phyloP scores from a whole-genome alignment of 1,140 invertebrate species.

The Aleiodes sp. region DNA sequence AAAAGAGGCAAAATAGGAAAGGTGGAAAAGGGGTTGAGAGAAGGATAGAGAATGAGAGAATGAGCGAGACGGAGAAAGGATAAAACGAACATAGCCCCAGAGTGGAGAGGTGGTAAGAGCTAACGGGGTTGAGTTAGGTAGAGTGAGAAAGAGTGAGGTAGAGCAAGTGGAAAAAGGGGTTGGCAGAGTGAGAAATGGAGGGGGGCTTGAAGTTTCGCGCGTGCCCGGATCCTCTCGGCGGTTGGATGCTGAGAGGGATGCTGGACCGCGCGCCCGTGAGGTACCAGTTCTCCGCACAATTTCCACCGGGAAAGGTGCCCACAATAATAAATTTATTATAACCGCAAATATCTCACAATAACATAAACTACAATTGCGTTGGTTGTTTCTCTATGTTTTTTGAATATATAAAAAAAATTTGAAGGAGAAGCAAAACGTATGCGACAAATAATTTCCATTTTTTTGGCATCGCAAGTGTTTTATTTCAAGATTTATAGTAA shows the following conservation, averaged over 20 bases:
- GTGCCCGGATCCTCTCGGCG: slow-evolving; percentile 52
- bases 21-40: slow-evolving; percentile 6
- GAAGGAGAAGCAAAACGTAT: too few species aligned
- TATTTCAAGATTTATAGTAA: too few species aligned
- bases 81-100: slow-evolving; percentile 18
- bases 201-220: slow-evolving; percentile 51
- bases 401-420: not conserved
- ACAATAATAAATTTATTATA: slow-evolving; percentile 26
- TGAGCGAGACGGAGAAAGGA: not conserved
- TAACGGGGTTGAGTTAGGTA: slow-evolving; percentile 11
- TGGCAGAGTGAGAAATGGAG: slow-evolving; percentile 11
- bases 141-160: slow-evolving; percentile 9
- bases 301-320: slow-evolving; percentile 47
- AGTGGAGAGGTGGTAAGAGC: not conserved
- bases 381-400: not conserved
- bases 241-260: slow-evolving; percentile 55
- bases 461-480: too few species aligned
- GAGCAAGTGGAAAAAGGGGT: slow-evolving; percentile 21
- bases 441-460: too few species aligned
- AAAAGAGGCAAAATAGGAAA: not conserved
- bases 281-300: slow-evolving; percentile 59
- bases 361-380: too few species aligned
- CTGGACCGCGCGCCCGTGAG: slow-evolving; percentile 47
- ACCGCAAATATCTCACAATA: too few species aligned
- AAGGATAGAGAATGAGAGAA: not conserved